Percentiles rank a stretch among this genome's conserved stretches.
These are phyloP conservation scores for Coilia nasus DNA, from an alignment of 2,797 vertebrate genomes.

Conservation along the genomic window DNA sequence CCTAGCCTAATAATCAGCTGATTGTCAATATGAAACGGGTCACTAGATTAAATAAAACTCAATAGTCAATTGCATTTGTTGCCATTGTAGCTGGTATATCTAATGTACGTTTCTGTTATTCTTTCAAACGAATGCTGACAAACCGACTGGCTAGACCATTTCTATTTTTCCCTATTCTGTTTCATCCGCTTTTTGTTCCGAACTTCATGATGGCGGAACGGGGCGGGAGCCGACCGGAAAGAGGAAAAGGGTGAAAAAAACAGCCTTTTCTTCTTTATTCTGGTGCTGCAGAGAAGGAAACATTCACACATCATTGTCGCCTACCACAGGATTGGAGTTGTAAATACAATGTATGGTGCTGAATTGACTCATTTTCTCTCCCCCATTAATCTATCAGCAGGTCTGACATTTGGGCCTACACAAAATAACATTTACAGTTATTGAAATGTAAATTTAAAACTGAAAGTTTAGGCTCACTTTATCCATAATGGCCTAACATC, in stretches of 20 bases:
- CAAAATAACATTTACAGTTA: neutral
- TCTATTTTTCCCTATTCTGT: conserved; percentile 56
- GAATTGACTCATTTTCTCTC: neutral
- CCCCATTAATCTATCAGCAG: neutral
- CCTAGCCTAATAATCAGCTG: conserved; percentile 47
- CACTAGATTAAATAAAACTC: conserved; percentile 37
- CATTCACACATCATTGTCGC: neutral
- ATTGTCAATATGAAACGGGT: conserved; percentile 52
- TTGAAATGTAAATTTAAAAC: neutral
- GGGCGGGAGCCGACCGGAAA: conserved; percentile 79
- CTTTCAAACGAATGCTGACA: conserved; percentile 52
- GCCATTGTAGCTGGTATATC: conserved; percentile 49
- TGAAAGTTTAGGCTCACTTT: too few relatives aligned
- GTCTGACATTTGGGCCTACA: neutral
- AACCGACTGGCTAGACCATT: conserved; percentile 57
- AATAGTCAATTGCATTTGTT: conserved; percentile 57
- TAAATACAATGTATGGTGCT: neutral
- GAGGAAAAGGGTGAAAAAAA: conserved; percentile 63
- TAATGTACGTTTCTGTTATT: conserved; percentile 57
- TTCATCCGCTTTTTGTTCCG: conserved; percentile 77
- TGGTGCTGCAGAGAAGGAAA: neutral
- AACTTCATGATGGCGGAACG: conserved; percentile 82
- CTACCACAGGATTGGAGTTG: neutral
- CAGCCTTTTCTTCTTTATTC: conserved; percentile 59
- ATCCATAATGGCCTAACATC: neutral